These are phyloP conservation scores for Cotesia vestalis DNA, from an alignment of 1,140 invertebrate genomes.

Conservation along the genomic window DNA sequence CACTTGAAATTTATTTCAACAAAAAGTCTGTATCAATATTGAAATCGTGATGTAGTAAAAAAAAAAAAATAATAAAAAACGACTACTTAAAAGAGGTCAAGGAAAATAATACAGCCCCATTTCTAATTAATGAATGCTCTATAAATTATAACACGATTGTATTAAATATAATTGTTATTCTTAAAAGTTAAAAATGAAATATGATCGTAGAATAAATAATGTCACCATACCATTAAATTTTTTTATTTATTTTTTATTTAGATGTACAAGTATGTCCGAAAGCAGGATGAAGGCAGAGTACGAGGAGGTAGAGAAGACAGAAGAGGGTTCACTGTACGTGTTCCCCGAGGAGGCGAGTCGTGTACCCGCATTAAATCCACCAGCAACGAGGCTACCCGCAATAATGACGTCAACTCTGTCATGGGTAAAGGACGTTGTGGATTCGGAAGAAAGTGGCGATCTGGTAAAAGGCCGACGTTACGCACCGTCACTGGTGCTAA, in stretches of 20 bases:
- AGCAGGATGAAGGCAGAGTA: slow-evolving; percentile 55
- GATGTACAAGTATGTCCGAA: slow-evolving; percentile 64
- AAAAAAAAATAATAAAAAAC: too few species aligned
- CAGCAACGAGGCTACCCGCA: slow-evolving; percentile 9
- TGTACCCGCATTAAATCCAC: slow-evolving; percentile 17
- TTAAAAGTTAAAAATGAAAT: neutral
- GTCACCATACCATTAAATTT: neutral
- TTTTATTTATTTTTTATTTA: slow-evolving; percentile 32
- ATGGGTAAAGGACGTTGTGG: slow-evolving; percentile 36
- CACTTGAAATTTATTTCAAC: too few species aligned
- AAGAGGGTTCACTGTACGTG: slow-evolving; percentile 55
- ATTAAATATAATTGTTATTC: neutral
- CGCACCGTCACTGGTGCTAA: slow-evolving; percentile 51
- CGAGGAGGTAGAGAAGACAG: slow-evolving; percentile 54
- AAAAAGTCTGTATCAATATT: too few species aligned
- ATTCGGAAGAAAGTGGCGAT: slow-evolving; percentile 43
- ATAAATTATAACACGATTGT: too few species aligned
- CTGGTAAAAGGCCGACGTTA: slow-evolving; percentile 25
- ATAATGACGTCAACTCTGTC: slow-evolving; percentile 28
- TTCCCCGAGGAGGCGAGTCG: slow-evolving; percentile 48
- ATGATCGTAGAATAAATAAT: neutral
- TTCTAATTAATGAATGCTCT: neutral
- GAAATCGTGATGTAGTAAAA: too few species aligned
- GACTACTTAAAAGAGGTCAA: too few species aligned
- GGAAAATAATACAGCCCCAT: too few species aligned